These are phyloP conservation scores for Poecilus cupreus DNA, from an alignment of 2,888 invertebrate species.

Conservation along the genomic window DNA sequence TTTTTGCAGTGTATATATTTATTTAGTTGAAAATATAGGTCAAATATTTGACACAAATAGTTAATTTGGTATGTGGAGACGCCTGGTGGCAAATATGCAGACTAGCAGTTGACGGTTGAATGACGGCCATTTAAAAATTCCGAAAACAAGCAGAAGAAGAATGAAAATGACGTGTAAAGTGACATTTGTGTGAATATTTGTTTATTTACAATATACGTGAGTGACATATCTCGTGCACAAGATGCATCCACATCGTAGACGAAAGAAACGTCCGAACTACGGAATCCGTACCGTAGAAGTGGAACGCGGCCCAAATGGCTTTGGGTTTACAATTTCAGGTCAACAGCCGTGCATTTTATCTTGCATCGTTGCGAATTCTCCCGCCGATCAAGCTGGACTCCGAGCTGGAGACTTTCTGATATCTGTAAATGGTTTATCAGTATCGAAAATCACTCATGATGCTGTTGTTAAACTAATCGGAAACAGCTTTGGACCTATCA, in stretches of 20 bases:
- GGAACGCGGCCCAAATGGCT: conserved; percentile 89
- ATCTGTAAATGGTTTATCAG: conserved; percentile 93
- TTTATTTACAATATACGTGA: conserved; percentile 53
- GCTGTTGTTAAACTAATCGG: conserved; percentile 94
- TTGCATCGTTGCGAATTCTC: conserved; percentile 92
- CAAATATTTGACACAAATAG: too few species aligned
- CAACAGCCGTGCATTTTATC: conserved; percentile 97
- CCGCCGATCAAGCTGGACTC: conserved; percentile 92
- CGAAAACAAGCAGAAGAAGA: conserved; percentile 63
- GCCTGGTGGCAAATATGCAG: conserved; percentile 47
- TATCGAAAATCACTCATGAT: conserved; percentile 94
- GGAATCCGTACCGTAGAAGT: conserved; percentile 90
- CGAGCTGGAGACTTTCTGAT: conserved; percentile 94
- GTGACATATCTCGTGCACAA: conserved; percentile 59
- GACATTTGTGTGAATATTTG: conserved; percentile 55
- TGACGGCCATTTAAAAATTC: conserved; percentile 69
- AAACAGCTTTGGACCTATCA: conserved; percentile 86
- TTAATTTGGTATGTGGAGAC: too few species aligned
- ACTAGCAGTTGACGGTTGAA: conserved; percentile 59
- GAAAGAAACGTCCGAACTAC: conserved; percentile 83
- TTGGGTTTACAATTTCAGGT: conserved; percentile 98
- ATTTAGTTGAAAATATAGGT: too few species aligned
- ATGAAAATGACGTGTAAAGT: conserved; percentile 60
- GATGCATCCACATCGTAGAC: conserved; percentile 79
- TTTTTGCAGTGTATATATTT: too few species aligned